Base-by-base conservation (phyloP, 30 jellyfish, hydroid and myxozoan species). In the Cassiopea xamachana region DNA sequence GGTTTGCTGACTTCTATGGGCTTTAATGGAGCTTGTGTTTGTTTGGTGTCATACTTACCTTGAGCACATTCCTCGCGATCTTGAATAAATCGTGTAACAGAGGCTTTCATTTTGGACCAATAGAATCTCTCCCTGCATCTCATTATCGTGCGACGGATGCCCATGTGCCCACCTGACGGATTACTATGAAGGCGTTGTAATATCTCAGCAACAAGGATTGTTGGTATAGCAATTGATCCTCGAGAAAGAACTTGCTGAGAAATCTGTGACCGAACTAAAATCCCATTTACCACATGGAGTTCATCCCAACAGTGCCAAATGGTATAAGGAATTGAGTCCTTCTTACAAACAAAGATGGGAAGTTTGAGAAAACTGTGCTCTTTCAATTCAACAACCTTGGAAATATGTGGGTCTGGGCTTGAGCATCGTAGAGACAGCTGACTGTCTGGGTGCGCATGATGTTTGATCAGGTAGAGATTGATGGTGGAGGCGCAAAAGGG, bases 101-200 rank as follows among this genome's bases (percentile, higher is more conserved):
- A 27, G 39, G 0, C 39, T 27, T 27, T 27, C 39, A 27, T 27
- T 27, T 27, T 0, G 39, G 39, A 0, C 39, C 39, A 27, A 27
- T 0, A 27, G 39, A 18, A 17, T 69, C 78, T 69, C 48, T 17
- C 45, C 17, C 78, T 43, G 48, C 78, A 69, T 55, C 64, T 55
- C 64, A 55, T 55, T 55, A 55, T 55, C 12, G 59, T 73, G 46
- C 82, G 1, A 73, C 59, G 0, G 59, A 73, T 73, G 0, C 82
- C 82, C 82, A 73, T 73, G 59, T 1, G 76, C 76, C 76, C 76
- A 10, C 77, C 81, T 39, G 81, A 72, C 1, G 92, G 92, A 43
- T 77, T 1, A 88, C 68, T 86, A 76, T 86, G 89, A 47, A 75
- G 69, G 43, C 82, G 75, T 60, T 74, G 72, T 45, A 86, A 61